Conservation (phyloP, 2,888 invertebrate species). For the Drosophila merina region DNA sequence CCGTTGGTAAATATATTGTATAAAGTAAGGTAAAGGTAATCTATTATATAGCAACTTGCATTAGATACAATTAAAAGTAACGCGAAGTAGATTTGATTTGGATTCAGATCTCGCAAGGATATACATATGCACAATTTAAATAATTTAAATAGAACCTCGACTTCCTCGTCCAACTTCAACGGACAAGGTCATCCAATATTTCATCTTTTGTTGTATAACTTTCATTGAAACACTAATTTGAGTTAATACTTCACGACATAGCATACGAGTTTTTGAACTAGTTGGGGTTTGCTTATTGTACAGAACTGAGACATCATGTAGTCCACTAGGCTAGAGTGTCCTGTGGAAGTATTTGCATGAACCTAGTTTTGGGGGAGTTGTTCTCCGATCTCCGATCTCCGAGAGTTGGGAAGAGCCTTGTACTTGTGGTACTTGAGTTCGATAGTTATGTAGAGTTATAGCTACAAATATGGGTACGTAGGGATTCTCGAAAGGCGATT, state of each 20-base stretch:
- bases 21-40: constrained; percentile 6
- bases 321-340: constrained; percentile 7
- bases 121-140: constrained; percentile 44
- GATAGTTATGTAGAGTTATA: constrained; percentile 16
- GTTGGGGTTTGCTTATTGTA: constrained; percentile 36
- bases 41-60: constrained; percentile 17
- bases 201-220: constrained; percentile 41
- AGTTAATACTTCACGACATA: constrained; percentile 50
- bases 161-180: constrained; percentile 32
- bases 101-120: constrained; percentile 21
- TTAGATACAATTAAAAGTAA: constrained; percentile 62
- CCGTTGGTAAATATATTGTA: constrained; percentile 16
- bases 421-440: constrained; percentile 45
- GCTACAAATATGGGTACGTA: constrained; percentile 32
- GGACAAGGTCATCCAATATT: constrained; percentile 28
- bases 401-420: constrained; percentile 63
- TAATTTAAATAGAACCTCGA: constrained; percentile 59
- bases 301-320: constrained; percentile 11
- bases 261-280: constrained; percentile 45
- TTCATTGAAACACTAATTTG: constrained; percentile 59
- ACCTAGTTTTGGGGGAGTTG: neutral
- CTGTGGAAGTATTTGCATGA: constrained; percentile 22
- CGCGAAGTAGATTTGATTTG: constrained; percentile 53
- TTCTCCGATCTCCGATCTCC: too few species aligned
- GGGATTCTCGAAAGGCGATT: constrained; percentile 62